Evolutionary conservation across 64 coral and sea anemone genomes (phyloP), one percentile per base, ranked within the genome.

Genomic region (Pocillopora damicornis): DNA sequence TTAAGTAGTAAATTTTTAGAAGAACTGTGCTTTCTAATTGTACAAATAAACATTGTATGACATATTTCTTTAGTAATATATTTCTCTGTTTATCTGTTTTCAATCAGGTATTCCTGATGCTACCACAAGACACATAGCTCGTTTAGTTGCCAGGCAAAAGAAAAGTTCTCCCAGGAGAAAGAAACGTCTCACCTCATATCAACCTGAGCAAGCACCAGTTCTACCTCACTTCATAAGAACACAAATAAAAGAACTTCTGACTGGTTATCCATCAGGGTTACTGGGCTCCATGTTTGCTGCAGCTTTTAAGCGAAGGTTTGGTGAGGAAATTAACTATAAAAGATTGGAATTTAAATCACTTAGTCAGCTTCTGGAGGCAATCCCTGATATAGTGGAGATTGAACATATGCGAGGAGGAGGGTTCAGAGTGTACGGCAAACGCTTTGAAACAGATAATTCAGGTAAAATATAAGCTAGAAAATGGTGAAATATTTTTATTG

Each of bases 61-160:
- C 2, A 51, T 51, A 51, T 51, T 51, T 51, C 7, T 51, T 7
- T 51, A 30, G 42, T 51, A 51, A 51, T 51, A 2, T 51, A 51
- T 51, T 51, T 51, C 42, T 51, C 42, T 51, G 42, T 22, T 81
- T 16, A 11, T n/a, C 67, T 16, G 8, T 35, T 77, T 65, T 65
- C 7, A 26, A 58, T 12, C 2, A 99, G 97, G 93, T 76, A 95
- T 99, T 56, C 88, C 93, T 78, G 97, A 99, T 90, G 90, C 92
- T 35, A 93, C 88, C 25, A 95, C 92, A 91, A 79, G 74, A 42
- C 92, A 95, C 65, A 95, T 99, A 73, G 97, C 97, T n/a, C 86
- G 69, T 15, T 88, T 99, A 68, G 93, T 99, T 35, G 90, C 91
- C 35, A 92, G 87, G 78, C 97, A 99, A 65, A 92, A 76, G 51